Conservation (phyloP, 2,797 vertebrate genomes). For the Sebastes matsubarae region DNA sequence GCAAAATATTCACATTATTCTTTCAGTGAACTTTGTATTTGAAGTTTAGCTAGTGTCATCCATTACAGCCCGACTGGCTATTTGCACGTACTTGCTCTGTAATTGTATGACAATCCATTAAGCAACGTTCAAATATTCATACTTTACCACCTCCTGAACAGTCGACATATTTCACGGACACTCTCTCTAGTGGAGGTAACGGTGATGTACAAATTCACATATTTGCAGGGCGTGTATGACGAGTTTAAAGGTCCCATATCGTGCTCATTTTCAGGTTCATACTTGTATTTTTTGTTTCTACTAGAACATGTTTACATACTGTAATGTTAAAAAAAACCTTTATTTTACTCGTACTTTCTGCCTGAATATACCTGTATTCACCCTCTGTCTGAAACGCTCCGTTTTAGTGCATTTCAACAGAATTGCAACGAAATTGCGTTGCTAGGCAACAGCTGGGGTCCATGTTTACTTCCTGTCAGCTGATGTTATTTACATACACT, state of each 20-base stretch:
- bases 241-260: not conserved
- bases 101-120: conserved; percentile 1
- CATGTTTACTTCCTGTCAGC: too few species aligned
- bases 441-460: too few species aligned
- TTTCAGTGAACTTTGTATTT: conserved; percentile 1
- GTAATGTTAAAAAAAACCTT: too few species aligned
- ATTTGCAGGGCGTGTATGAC: not conserved
- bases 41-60: not conserved
- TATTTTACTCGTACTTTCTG: too few species aligned
- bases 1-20: not conserved
- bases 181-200: not conserved
- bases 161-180: not conserved
- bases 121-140: conserved; percentile 4
- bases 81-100: not conserved
- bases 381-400: too few species aligned
- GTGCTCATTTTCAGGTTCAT: too few species aligned
- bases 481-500: too few species aligned
- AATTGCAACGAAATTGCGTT: too few species aligned
- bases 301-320: too few species aligned
- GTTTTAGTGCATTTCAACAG: too few species aligned
- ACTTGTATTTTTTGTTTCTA: too few species aligned
- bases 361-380: too few species aligned
- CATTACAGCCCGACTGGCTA: not conserved
- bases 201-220: not conserved
- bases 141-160: not conserved